phyloP scores from a whole-genome alignment of 2,113 vertebrate species.

The Aramus guarauna region DNA sequence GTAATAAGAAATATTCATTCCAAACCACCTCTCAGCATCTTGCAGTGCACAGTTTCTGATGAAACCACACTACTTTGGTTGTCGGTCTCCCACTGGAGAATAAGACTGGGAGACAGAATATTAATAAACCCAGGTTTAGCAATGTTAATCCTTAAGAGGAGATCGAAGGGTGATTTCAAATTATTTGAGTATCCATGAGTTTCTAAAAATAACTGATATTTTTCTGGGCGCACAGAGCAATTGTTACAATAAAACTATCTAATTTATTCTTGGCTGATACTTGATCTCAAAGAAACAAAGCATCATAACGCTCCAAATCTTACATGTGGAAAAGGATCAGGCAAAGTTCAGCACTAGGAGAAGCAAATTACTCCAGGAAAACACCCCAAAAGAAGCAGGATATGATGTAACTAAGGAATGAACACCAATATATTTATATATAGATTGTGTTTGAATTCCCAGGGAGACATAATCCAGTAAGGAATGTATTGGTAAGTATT shows the following conservation, averaged over 20 bases:
- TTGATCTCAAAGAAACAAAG: neutral
- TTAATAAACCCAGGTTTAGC: neutral
- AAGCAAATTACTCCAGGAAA: neutral
- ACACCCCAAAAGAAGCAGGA: neutral
- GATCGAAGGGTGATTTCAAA: neutral
- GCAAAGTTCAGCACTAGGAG: neutral
- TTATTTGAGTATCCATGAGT: neutral
- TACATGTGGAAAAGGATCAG: neutral
- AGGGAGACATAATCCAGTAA: neutral
- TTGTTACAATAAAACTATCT: neutral
- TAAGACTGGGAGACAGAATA: neutral
- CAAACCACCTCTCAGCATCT: neutral
- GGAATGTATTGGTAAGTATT: neutral
- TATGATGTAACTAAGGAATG: neutral
- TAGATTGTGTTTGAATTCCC: neutral
- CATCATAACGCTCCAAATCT: neutral
- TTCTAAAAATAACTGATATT: neutral
- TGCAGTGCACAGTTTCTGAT: neutral
- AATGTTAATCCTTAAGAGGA: neutral
- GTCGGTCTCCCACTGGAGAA: neutral
- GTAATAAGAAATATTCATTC: neutral
- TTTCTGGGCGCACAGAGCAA: neutral
- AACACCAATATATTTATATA: neutral
- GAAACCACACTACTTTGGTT: neutral
- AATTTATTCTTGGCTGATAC: neutral